Evolutionary conservation across 2,888 invertebrate genomes (phyloP), one percentile per base, ranked within the genome.

Genomic region (Hyposoter dolosus): DNA sequence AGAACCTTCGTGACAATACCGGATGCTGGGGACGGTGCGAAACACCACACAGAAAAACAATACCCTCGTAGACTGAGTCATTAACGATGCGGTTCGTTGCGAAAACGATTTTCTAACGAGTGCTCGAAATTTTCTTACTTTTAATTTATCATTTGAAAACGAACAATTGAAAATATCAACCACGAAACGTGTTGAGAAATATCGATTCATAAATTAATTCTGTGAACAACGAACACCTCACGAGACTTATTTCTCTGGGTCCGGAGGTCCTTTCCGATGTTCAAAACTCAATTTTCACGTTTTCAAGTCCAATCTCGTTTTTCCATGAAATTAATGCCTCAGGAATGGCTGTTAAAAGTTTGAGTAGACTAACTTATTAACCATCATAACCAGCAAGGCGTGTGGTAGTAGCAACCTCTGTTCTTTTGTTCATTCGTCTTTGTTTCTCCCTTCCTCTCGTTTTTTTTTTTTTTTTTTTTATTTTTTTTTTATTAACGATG

Each of bases 401-500:
- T 47, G 32, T 60, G 5, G 19, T 60, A 82, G 66, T 66, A 15
- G 50, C 28, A 3, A 28, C n/a, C 5, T 3, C 45, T n/a, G 50
- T 40, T 40, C 23, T 47, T 40, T 50, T 40, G 17, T 40, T 63
- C 56, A 28, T 28, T 50, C n/a, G 47, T 45, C 17, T 71, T 56
- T 40, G 17, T 35, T 9, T 45, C 47, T 10, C 63, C 15, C n/a
- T n/a, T 15, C n/a, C 17, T 15, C 47, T n/a, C 66, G 40, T 47
- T 50, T 40, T 15, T 65, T 35, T 28, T 32, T 32, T 50, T 28
- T 15, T 65, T 45, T 28, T 32, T 23, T 35, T 74, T n/a, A n/a
- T n/a, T n/a, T n/a, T n/a, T n/a, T 80, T 72, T 81, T 35, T 72
- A 75, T 79, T 19, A 19, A 19, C 19, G 72, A 17, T 28, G 32